phyloP scores from a whole-genome alignment of 1,140 invertebrate species.

The Rhynchophorus ferrugineus region DNA sequence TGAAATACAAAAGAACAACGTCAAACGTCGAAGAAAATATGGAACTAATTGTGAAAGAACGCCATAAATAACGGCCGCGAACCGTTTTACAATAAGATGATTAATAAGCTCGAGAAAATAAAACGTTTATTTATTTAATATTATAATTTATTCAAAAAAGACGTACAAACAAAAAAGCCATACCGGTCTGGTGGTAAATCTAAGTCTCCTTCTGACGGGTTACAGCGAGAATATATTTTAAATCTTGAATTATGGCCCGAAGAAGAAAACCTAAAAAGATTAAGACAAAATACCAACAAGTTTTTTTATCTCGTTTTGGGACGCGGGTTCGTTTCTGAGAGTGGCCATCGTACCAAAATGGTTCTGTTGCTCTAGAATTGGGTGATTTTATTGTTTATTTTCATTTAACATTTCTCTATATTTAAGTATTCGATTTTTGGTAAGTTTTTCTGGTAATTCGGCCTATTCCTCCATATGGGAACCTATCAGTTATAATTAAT shows the following conservation, averaged over 20 bases:
- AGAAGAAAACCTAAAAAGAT: neutral
- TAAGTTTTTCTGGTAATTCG: too few relatives aligned
- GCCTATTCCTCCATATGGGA: too few relatives aligned
- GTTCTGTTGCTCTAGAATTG: too few relatives aligned
- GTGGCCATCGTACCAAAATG: neutral
- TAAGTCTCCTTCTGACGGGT: conserved; percentile 23
- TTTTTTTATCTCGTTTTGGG: neutral
- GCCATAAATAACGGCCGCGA: neutral
- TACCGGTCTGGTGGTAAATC: conserved; percentile 21
- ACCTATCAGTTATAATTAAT: too few relatives aligned
- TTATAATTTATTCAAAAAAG: conserved; percentile 29
- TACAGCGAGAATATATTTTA: conserved; percentile 26
- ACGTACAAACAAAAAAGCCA: neutral
- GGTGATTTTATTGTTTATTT: too few relatives aligned
- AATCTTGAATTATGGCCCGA: conserved; percentile 25
- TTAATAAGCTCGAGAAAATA: conserved; percentile 8
- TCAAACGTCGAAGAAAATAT: conserved; percentile 1
- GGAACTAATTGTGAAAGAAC: neutral
- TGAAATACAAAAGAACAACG: neutral
- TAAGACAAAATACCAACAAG: neutral
- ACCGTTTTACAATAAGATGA: conserved; percentile 10
- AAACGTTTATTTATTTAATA: conserved; percentile 26
- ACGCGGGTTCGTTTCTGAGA: neutral
- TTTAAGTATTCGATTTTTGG: too few relatives aligned
- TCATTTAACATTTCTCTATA: too few relatives aligned